A percentile compares a stretch with the other conserved stretches of the same genome.
These are phyloP conservation scores for Pampus argenteus DNA, from an alignment of 2,797 vertebrate species.

Conservation along the genomic window DNA sequence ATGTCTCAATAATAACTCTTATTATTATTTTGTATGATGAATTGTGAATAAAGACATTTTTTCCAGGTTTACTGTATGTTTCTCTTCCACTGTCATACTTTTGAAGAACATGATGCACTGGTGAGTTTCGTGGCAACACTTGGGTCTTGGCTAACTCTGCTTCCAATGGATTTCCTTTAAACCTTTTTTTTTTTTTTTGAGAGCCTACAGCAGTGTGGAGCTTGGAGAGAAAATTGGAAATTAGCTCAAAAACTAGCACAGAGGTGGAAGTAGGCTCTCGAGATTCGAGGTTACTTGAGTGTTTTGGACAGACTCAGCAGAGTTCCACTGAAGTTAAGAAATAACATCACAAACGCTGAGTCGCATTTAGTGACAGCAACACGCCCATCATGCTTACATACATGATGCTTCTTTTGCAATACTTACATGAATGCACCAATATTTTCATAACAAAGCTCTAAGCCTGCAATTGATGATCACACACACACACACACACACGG, in stretches of 20 bases:
- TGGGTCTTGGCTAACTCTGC: background rate
- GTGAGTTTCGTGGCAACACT: background rate
- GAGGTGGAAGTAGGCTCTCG: slow-evolving; percentile 15
- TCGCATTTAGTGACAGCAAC: slow-evolving; percentile 21
- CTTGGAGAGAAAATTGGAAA: slow-evolving; percentile 14
- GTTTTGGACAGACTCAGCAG: slow-evolving; percentile 37
- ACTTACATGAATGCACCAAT: background rate
- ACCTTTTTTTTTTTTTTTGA: background rate
- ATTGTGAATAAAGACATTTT: slow-evolving; percentile 52
- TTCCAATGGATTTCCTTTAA: slow-evolving; percentile 11
- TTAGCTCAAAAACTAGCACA: slow-evolving; percentile 7
- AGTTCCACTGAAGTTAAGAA: slow-evolving; percentile 44
- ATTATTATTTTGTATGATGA: slow-evolving; percentile 24
- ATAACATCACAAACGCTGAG: slow-evolving; percentile 28
- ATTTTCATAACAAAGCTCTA: background rate
- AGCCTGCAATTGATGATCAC: slow-evolving; percentile 47
- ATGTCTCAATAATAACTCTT: too few species aligned
- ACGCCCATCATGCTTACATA: background rate
- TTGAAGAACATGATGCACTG: background rate
- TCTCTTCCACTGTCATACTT: background rate
- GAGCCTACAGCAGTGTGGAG: background rate
- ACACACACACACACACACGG: slow-evolving; percentile 28
- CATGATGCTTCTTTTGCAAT: background rate
- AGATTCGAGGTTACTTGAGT: background rate
- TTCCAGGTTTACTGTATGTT: background rate